Evolutionary conservation across 2,888 invertebrate species (phyloP), one percentile per base, ranked within the genome.

Genomic region (Calliopum simillimum): DNA sequence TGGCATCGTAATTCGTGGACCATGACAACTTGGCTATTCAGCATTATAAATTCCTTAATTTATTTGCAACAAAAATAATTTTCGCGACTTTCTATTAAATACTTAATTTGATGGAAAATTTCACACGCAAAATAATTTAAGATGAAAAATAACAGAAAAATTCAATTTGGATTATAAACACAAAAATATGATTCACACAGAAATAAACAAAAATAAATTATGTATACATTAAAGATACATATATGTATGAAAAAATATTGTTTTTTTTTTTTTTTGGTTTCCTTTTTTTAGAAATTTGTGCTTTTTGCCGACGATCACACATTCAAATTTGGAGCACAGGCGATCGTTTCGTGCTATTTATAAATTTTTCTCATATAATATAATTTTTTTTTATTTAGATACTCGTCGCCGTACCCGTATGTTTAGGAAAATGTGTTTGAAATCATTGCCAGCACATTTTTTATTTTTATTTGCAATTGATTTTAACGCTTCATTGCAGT

Each of bases 251-350:
- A 13, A 59, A 59, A 59, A 33, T 8, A 1, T 33, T 33, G 33
- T 33, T 33, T 33, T 33, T 33, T 33, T 12, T 25, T 25, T 56
- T 1, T 21, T n/a, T n/a, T n/a, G n/a, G n/a, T n/a, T 19, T 25
- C 43, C 33, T 41, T 16, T 59, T 43, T 59, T 43, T 33, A 16
- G 43, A 33, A 16, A 41, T 41, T 41, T 53, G 19, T 33, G 61
- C 44, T 41, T 41, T 53, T 21, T 33, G 61, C 44, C 61, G 61
- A 44, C 59, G 19, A 61, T 19, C 44, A 23, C 46, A 61, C 16
- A 19, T 61, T 16, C 55, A 61, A 61, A 61, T 61, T 61, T 61
- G 69, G 71, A 71, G 71, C 71, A 71, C 65, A 71, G 43, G 53
- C 61, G 46, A 33, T 61, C 19, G 65, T 63, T 47, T 49, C 62